phyloP scores from a whole-genome alignment of 2,113 vertebrate species.

The Miniopterus natalensis region DNA sequence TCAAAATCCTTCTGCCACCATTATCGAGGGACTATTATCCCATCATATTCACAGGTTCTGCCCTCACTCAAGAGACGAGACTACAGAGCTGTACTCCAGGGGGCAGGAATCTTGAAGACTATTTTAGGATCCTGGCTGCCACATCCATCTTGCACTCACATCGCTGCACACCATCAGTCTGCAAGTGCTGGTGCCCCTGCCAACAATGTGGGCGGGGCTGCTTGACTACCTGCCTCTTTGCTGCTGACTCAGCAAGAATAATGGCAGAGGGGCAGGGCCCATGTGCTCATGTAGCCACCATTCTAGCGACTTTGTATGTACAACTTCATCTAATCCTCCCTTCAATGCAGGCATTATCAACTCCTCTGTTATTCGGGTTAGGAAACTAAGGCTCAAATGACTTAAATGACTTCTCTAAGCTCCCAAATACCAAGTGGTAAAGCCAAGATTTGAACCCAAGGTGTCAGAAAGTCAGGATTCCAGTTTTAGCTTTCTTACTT shows the following conservation, averaged over 20 bases:
- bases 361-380: neutral
- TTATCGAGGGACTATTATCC: neutral
- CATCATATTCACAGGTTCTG: neutral
- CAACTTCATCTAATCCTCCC: neutral
- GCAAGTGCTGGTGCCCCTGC: neutral
- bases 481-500: neutral
- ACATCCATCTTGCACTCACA: accelerated
- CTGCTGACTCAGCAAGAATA: neutral
- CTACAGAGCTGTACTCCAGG: neutral
- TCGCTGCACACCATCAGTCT: accelerated
- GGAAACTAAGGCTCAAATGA: neutral
- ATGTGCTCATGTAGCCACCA: neutral
- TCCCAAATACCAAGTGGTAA: neutral
- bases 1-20: neutral
- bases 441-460: neutral
- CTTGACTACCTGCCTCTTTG: neutral
- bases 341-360: neutral
- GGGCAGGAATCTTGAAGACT: neutral
- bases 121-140: neutral
- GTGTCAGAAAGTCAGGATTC: neutral
- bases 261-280: neutral
- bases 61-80: neutral
- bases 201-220: accelerated
- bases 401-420: neutral
- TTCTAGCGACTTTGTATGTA: neutral